Base-by-base conservation (phyloP, 2,113 vertebrate genomes). In the Limnothrissa miodon region DNA sequence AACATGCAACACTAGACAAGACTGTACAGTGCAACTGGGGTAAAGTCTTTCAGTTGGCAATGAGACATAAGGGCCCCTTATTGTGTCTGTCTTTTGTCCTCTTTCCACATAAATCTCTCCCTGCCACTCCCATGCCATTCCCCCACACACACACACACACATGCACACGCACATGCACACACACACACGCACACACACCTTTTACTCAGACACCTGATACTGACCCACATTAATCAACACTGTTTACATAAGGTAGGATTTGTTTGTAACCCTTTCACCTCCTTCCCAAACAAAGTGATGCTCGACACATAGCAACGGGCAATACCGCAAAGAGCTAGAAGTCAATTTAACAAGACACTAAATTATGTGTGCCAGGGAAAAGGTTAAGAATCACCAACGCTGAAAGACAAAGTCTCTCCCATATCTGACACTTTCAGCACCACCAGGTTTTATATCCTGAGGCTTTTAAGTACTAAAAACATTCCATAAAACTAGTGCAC, bases 221-320 rank as follows among this genome's bases (percentile, higher is more conserved):
- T 86, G 45, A n/a, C 53, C 84, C 85, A 85, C 90, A 92, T 94
- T 93, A 92, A 91, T 93, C 90, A 91, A 81, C 82, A 33, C 5
- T 93, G 92, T 93, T 93, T 92, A 91, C 78, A 85, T 94, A 90
- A 93, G 89, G 88, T 88, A 89, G 85, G 85, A 59, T 70, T 80
- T 88, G 85, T 86, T 88, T 83, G 83, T n/a, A 82, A 23, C 59
- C 19, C 23, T 78, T 45, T 45, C 82, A 56, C 59, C 59, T n/a
- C 53, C 23, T 23, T 11, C 17, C 53, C 23, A 21, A 25, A 25
- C 59, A 62, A 62, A 7, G 1, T n/a, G 2, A 62, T 25, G 23
- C n/a, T 25, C 5, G 25, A 29, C 1, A 62, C 42, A 6, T 42
- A 42, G 10, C 25, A 29, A n/a, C n/a, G 1, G 21, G 51, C 59